Evolutionary conservation across 1,140 invertebrate species (phyloP), one percentile per base, ranked within the genome.

Genomic region (Drosophila pseudoobscura): DNA sequence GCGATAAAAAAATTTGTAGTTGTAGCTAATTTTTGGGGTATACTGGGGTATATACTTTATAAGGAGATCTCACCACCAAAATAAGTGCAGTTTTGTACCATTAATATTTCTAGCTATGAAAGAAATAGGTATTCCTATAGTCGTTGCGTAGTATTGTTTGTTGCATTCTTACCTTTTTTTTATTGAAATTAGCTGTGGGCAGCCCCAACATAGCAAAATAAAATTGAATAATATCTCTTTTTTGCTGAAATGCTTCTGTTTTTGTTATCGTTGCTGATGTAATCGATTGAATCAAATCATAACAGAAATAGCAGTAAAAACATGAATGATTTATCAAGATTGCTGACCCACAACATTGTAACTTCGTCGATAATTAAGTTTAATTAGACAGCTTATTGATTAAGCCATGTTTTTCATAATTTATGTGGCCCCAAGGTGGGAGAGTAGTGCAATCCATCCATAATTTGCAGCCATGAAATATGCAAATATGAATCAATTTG

Each of bases 321-420:
- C 15, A 55, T 29, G 29, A 64, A 66, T 49, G 58, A 54, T 77
- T 46, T 15, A 35, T 71, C 47, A 58, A 65, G 29, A 63, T 50
- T 43, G 53, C 7, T 46, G 29, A 58, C 57, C 24, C 35, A 41
- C 22, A 20, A 11, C 58, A 26, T 56, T 61, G 80, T 63, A 71
- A 79, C 80, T 47, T 61, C 41, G 60, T 61, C 24, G 44, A 79
- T 83, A 75, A 83, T 84, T 79, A 83, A 46, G 47, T 59, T 56
- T 71, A 75, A 79, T 79, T 79, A 54, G 31, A 45, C 39, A 55
- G 24, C 71, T 83, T 65, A 75, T 82, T 75, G 69, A 78, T 73
- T 51, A 52, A 57, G 24, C 47, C 52, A 17, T 24, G 50, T 52
- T 47, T 56, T 59, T 26, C 35, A 31, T 50, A 54, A 56, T 47